A percentile compares a stretch with the other conserved stretches of the same genome.
Evolutionary conservation across 1,140 invertebrate species (phyloP).

Genomic region (Monochamus saltuarius): DNA sequence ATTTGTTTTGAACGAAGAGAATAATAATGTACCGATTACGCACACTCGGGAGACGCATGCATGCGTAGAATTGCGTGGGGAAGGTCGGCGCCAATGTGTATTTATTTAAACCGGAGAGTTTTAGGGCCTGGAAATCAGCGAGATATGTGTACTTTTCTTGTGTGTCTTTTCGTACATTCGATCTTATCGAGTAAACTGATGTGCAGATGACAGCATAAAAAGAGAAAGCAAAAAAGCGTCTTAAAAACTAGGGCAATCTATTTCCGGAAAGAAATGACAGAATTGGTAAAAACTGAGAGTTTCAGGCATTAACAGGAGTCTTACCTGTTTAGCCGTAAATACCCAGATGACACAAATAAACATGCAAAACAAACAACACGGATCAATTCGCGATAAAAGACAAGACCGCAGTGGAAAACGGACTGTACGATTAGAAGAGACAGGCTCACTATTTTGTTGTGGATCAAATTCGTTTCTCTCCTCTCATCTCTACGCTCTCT

Average conservation of each 20-base stretch:
- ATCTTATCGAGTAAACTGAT: not conserved
- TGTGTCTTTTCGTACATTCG: too few relatives aligned
- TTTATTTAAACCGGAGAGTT: too few relatives aligned
- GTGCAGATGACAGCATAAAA: not conserved
- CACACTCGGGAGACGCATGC: constrained; percentile 31
- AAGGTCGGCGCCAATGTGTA: constrained; percentile 31
- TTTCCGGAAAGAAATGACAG: constrained; percentile 10
- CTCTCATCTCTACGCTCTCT: constrained; percentile 50
- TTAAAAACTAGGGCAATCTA: constrained; percentile 19
- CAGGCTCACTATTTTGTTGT: constrained; percentile 54
- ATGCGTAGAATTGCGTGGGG: constrained; percentile 37
- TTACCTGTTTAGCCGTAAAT: constrained; percentile 44
- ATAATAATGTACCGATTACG: constrained; percentile 20
- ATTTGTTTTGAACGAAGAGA: not conserved
- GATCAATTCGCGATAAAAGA: constrained; percentile 35
- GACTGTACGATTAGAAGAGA: constrained; percentile 50
- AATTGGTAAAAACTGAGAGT: not conserved
- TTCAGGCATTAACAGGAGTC: constrained; percentile 44
- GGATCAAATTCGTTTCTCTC: constrained; percentile 53
- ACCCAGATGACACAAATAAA: constrained; percentile 39
- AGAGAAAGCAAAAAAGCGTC: constrained; percentile 4
- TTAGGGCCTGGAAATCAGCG: too few relatives aligned
- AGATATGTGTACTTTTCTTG: too few relatives aligned
- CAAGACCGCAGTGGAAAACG: constrained; percentile 49
- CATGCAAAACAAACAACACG: constrained; percentile 37